phyloP scores from a whole-genome alignment of 2,888 invertebrate species.

The Frankliniella fusca region DNA sequence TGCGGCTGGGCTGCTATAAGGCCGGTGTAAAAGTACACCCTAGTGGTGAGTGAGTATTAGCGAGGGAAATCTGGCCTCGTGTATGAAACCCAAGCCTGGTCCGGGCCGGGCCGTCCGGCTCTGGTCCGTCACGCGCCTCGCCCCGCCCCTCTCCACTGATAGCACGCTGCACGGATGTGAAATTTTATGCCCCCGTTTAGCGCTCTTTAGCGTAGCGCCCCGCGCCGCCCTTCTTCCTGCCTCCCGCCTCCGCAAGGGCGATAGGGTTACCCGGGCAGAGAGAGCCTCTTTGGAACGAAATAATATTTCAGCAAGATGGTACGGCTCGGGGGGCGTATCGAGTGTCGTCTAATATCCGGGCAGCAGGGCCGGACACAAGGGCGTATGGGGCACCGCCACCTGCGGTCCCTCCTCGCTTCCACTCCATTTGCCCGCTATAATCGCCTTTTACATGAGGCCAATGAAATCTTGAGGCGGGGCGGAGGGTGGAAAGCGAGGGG shows the following conservation, averaged over 20 bases:
- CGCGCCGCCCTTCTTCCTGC: neutral
- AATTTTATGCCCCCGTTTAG: constrained; percentile 12
- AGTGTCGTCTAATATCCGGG: constrained; percentile 19
- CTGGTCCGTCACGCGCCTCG: neutral
- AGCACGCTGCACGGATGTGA: neutral
- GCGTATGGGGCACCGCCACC: neutral
- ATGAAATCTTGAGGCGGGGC: too few species aligned
- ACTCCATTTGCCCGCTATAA: neutral
- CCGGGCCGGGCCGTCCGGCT: neutral
- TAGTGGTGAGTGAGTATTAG: too few species aligned
- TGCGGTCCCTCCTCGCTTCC: neutral
- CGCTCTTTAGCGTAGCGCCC: neutral
- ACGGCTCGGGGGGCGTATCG: neutral
- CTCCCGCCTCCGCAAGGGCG: neutral
- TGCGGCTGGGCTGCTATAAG: too few species aligned
- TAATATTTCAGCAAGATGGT: constrained; percentile 6
- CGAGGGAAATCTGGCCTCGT: too few species aligned
- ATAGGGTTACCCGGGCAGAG: neutral
- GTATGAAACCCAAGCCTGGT: neutral
- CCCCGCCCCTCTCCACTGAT: neutral
- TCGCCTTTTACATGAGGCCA: neutral
- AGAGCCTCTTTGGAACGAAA: neutral
- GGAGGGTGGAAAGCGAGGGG: too few species aligned
- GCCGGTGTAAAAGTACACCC: too few species aligned
- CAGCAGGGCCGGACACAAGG: neutral